phyloP scores from a whole-genome alignment of 2,888 invertebrate genomes.

The Leucoma salicis region DNA sequence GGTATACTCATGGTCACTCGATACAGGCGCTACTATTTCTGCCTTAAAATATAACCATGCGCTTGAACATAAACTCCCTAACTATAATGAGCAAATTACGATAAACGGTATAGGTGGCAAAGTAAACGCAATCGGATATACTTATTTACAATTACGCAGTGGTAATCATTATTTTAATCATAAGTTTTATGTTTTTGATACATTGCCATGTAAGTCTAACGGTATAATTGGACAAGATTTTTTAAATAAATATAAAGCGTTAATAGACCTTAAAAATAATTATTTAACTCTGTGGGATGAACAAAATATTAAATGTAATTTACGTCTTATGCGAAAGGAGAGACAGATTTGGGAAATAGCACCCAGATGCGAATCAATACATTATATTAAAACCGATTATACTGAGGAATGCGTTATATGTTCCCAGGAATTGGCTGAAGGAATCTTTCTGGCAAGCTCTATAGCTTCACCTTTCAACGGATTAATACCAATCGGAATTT shows the following conservation, averaged over 20 bases:
- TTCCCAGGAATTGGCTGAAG: conserved; percentile 2
- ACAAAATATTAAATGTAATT: background rate
- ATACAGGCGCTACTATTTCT: conserved; percentile 25
- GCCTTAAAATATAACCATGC: background rate
- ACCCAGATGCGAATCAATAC: conserved; percentile 14
- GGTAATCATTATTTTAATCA: background rate
- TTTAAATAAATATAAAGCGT: background rate
- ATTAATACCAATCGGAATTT: conserved; percentile 9
- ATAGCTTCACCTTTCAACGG: conserved; percentile 6
- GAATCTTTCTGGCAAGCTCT: conserved; percentile 7
- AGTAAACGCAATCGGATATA: background rate
- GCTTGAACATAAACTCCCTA: background rate
- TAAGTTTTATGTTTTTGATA: background rate
- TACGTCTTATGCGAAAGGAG: too few relatives aligned
- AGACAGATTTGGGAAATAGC: background rate
- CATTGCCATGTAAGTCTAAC: background rate
- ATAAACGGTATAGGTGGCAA: conserved; percentile 1
- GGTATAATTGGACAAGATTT: background rate
- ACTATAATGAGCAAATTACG: background rate
- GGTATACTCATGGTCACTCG: conserved; percentile 4
- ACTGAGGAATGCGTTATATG: conserved; percentile 8
- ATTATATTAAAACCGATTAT: conserved; percentile 3
- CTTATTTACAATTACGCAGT: background rate
- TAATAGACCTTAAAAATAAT: background rate
- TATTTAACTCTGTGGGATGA: background rate